A percentile compares a stretch with the other conserved stretches of the same genome.
These are phyloP conservation scores for Sycobia sp. DNA, from an alignment of 1,140 invertebrate species.

Conservation along the genomic window DNA sequence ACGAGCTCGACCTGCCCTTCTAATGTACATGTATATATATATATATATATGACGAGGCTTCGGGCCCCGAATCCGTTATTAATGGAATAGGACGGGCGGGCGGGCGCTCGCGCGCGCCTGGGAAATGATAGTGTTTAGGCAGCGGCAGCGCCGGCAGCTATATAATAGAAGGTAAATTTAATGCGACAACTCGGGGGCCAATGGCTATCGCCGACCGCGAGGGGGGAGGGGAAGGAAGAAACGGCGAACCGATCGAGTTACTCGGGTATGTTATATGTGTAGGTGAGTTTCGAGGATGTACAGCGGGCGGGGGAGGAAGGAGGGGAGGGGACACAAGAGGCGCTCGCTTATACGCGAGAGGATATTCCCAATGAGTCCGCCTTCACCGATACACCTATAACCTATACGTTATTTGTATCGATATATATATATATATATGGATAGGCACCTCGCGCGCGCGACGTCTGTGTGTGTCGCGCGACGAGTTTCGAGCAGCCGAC, in stretches of 20 bases:
- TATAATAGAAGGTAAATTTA: constrained; percentile 19
- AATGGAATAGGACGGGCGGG: background rate
- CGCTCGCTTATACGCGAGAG: constrained; percentile 11
- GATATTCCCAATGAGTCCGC: background rate
- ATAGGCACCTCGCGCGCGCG: too few relatives aligned
- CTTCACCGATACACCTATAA: too few relatives aligned
- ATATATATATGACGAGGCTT: too few relatives aligned
- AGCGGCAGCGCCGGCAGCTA: too few relatives aligned
- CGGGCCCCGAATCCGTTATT: background rate
- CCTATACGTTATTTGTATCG: too few relatives aligned
- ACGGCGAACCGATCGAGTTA: constrained; percentile 24
- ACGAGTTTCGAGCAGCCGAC: constrained; percentile 11
- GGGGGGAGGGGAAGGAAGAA: background rate
- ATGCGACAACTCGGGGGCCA: constrained; percentile 20
- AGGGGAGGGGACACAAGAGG: too few relatives aligned
- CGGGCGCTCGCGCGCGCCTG: background rate
- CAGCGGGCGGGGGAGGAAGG: background rate
- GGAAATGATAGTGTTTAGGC: constrained; percentile 7
- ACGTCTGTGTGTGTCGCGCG: constrained; percentile 18
- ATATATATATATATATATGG: too few relatives aligned
- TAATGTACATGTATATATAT: too few relatives aligned
- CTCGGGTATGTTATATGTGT: background rate
- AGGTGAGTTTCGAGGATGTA: background rate
- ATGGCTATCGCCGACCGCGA: background rate
- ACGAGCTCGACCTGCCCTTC: too few relatives aligned